Conservation (phyloP, 2,888 invertebrate genomes). For the Oligia strigilis region DNA sequence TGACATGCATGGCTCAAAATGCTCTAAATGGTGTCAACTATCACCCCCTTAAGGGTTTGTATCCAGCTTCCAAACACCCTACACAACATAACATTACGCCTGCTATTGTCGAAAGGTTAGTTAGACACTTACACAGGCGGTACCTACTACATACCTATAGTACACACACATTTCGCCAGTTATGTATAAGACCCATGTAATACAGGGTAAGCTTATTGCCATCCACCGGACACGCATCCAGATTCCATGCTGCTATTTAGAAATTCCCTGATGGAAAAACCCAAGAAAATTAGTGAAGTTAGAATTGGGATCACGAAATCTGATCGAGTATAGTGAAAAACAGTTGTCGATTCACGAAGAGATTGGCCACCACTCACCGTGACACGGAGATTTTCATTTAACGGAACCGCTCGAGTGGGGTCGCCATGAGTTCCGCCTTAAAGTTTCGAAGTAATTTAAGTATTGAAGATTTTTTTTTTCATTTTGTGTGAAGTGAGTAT, state of each 20-base stretch:
- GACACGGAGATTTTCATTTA: slow-evolving; percentile 73
- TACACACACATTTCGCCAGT: not conserved
- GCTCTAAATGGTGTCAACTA: too few relatives aligned
- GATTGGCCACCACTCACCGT: slow-evolving; percentile 69
- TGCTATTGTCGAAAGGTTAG: not conserved
- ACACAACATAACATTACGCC: not conserved
- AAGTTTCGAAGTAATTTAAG: slow-evolving; percentile 26
- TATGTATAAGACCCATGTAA: not conserved
- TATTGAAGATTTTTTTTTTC: not conserved
- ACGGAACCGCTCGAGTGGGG: slow-evolving; percentile 60
- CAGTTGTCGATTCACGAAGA: slow-evolving; percentile 69
- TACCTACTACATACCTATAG: not conserved
- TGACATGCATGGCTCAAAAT: too few relatives aligned
- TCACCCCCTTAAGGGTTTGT: too few relatives aligned
- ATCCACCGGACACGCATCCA: too few relatives aligned
- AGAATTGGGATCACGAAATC: slow-evolving; percentile 30
- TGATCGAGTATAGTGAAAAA: slow-evolving; percentile 40
- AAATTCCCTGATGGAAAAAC: not conserved
- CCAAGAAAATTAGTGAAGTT: not conserved
- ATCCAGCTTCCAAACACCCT: too few relatives aligned
- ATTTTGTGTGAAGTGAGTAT: not conserved
- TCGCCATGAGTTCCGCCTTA: slow-evolving; percentile 47
- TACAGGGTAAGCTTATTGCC: not conserved
- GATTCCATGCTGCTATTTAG: not conserved
- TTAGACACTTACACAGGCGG: not conserved